phyloP scores from a whole-genome alignment of 2,888 invertebrate genomes.

The Spicauda simplicius region DNA sequence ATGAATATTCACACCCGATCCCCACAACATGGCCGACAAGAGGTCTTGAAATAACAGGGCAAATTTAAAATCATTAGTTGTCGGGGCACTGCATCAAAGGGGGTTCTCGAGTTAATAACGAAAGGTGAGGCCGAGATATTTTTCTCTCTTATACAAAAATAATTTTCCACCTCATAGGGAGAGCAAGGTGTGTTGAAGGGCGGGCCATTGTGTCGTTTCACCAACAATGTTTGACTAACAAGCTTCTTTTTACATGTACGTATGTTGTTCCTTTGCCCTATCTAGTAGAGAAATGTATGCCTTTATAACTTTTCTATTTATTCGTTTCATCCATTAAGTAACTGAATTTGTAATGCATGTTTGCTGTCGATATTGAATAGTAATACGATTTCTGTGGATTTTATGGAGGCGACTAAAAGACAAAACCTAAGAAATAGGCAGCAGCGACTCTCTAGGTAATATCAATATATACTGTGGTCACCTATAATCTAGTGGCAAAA shows the following conservation, averaged over 20 bases:
- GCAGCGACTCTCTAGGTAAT: too few relatives aligned
- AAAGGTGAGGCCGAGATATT: slow-evolving; percentile 76
- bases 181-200: slow-evolving; percentile 49
- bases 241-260: slow-evolving; percentile 43
- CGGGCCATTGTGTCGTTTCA: slow-evolving; percentile 59
- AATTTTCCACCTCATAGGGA: slow-evolving; percentile 55
- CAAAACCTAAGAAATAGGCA: too few relatives aligned
- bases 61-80: slow-evolving; percentile 76
- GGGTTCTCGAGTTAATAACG: slow-evolving; percentile 72
- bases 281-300: slow-evolving; percentile 29
- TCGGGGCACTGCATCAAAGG: slow-evolving; percentile 72
- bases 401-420: too few relatives aligned
- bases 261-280: slow-evolving; percentile 22
- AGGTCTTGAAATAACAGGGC: slow-evolving; percentile 59
- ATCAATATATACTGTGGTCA: too few relatives aligned
- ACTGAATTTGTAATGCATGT: too few relatives aligned
- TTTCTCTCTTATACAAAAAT: slow-evolving; percentile 72
- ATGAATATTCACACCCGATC: slow-evolving; percentile 46
- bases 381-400: too few relatives aligned
- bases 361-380: too few relatives aligned
- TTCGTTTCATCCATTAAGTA: too few relatives aligned
- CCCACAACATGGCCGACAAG: slow-evolving; percentile 49
- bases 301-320: neutral
- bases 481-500: too few relatives aligned
- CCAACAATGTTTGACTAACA: slow-evolving; percentile 61